phyloP scores from a whole-genome alignment of 2,113 vertebrate genomes.

The Microtus montanus region DNA sequence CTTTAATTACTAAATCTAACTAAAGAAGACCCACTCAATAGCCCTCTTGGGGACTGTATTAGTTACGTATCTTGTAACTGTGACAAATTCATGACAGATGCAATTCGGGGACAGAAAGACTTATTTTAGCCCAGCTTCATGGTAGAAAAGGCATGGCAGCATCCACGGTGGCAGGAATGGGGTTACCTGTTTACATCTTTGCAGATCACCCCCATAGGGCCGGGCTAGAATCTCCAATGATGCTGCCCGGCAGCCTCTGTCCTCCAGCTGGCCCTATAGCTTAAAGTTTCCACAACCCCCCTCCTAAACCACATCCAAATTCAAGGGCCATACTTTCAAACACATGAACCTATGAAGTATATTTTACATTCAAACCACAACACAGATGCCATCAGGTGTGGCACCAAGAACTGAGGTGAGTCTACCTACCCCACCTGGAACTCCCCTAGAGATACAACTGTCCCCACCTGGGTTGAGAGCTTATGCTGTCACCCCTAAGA shows the following conservation, averaged over 20 bases:
- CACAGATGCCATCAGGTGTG: background rate
- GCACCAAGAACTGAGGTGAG: background rate
- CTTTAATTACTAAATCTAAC: background rate
- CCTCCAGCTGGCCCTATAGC: background rate
- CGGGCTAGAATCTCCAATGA: background rate
- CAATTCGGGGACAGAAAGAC: background rate
- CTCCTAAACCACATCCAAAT: background rate
- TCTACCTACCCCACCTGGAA: background rate
- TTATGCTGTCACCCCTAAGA: background rate
- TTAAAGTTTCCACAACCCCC: background rate
- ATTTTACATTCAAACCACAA: background rate
- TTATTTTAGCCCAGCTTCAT: background rate
- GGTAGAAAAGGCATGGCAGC: background rate
- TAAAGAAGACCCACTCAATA: background rate
- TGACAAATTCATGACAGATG: background rate
- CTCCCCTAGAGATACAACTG: background rate
- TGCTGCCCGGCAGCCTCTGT: background rate
- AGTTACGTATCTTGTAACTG: background rate
- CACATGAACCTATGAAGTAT: background rate
- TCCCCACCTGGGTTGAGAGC: background rate
- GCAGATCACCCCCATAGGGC: background rate
- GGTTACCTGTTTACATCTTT: background rate
- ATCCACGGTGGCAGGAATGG: background rate
- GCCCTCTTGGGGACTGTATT: too few species aligned
- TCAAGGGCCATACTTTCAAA: too few species aligned